Base-by-base conservation (phyloP, 2,797 vertebrate genomes). In the Nannoperca australis region DNA sequence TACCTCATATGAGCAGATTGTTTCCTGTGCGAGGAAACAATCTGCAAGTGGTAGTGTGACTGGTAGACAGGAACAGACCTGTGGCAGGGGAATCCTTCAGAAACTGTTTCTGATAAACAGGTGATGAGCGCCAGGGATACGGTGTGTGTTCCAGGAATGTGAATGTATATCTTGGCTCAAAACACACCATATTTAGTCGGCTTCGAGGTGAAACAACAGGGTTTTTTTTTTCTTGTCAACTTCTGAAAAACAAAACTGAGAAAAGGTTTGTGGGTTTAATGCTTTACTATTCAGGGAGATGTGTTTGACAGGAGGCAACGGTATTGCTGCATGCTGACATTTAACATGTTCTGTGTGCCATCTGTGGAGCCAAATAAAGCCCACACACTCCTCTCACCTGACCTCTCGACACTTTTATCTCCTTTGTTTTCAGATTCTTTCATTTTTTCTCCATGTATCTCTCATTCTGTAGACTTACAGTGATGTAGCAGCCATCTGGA, bases 201-300 rank as follows among this genome's bases (percentile, higher is more conserved):
- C 38, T 66, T 77, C 61, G 58, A 76, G 80, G 73, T 85, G 67
- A 90, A 90, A 59, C 50, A 74, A 83, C 85, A 75, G 81, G 24
- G 8, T 36, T 36, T 38, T 34, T 51, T 76, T 71, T 30, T n/a
- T 62, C 56, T 60, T 76, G 18, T 77, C 38, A 82, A 95, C 93
- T 87, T 88, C 89, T 93, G 94, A 96, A 96, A 97, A 97, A 95
- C 96, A 97, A 97, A 97, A 98, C 96, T 93, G 96, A 97, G 94
- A 96, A 95, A 92, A 92, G 95, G 83, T 93, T 93, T 97, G 97
- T 96, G 97, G 97, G 94, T 97, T 96, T 95, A 85, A 70, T 80
- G 76, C 81, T 85, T 87, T 86, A 92, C 89, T 91, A 91, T 91
- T 91, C 84, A 90, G 69, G 84, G 85, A 89, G 85, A 78, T 27